Percentiles rank a stretch among this genome's conserved stretches.
phyloP scores from a whole-genome alignment of 1,140 invertebrate species.

The Lycorma delicatula region DNA sequence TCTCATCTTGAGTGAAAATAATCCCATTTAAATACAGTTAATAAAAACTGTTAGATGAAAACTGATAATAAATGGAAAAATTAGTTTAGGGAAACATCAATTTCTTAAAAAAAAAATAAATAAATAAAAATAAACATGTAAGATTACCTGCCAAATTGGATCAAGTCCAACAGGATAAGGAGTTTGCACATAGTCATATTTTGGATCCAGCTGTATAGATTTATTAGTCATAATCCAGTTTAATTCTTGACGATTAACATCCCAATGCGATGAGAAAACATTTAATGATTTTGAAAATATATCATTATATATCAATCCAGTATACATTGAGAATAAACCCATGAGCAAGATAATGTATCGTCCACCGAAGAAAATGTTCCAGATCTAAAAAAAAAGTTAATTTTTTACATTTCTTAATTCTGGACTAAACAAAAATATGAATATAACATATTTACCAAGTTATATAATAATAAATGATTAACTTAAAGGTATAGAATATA shows the following conservation, averaged over 20 bases:
- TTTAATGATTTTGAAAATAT: slow-evolving; percentile 96
- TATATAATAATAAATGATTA: no score
- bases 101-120: neutral
- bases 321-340: slow-evolving; percentile 97
- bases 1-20: no score
- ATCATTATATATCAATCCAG: slow-evolving; percentile 97
- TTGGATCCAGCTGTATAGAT: slow-evolving; percentile 56
- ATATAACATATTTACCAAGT: no score
- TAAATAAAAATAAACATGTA: no score
- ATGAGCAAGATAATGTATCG: slow-evolving; percentile 97
- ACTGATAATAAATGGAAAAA: neutral
- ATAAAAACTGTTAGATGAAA: no score
- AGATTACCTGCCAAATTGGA: slow-evolving; percentile 79
- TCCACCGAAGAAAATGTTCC: slow-evolving; percentile 96
- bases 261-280: slow-evolving; percentile 91
- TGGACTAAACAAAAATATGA: no score
- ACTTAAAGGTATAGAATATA: no score
- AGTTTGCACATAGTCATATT: slow-evolving; percentile 44
- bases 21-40: no score
- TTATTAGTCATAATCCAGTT: slow-evolving; percentile 42
- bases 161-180: slow-evolving; percentile 89
- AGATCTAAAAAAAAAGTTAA: slow-evolving; percentile 55
- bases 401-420: no score
- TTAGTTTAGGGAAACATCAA: neutral
- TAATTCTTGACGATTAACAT: slow-evolving; percentile 45